Percentiles rank a stretch among this genome's conserved stretches.
Conservation (phyloP, 2,888 invertebrate species). For the Drosophila phalerata region DNA sequence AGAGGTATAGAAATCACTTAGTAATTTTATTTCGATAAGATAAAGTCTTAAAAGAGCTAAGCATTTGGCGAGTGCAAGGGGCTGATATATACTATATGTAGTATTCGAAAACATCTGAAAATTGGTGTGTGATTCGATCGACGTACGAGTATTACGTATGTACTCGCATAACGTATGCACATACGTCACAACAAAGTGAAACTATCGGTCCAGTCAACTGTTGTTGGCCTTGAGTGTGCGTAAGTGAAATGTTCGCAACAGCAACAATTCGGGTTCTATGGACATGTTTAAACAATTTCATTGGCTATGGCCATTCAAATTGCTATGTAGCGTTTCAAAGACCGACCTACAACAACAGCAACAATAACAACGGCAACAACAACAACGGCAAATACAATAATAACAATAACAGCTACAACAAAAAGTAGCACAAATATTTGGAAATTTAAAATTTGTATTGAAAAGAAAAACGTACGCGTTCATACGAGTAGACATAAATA, state of each 20-base stretch:
- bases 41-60: slow-evolving; percentile 1
- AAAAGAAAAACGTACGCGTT: slow-evolving; percentile 47
- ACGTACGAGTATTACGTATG: background rate
- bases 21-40: slow-evolving; percentile 1
- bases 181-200: slow-evolving; percentile 58
- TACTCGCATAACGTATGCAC: slow-evolving; percentile 15
- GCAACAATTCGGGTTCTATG: slow-evolving; percentile 55
- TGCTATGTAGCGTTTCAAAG: slow-evolving; percentile 57
- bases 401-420: slow-evolving; percentile 21
- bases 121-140: slow-evolving; percentile 7
- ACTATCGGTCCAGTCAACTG: slow-evolving; percentile 46
- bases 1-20: background rate
- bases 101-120: slow-evolving; percentile 1
- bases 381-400: slow-evolving; percentile 1
- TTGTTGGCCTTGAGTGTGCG: slow-evolving; percentile 61
- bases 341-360: slow-evolving; percentile 30
- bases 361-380: slow-evolving; percentile 10
- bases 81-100: background rate
- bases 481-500: background rate
- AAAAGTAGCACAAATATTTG: slow-evolving; percentile 76
- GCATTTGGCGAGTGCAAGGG: background rate
- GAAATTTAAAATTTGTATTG: slow-evolving; percentile 70
- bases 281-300: slow-evolving; percentile 73
- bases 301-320: slow-evolving; percentile 49
- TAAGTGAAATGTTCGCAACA: slow-evolving; percentile 68